phyloP scores from a whole-genome alignment of 2,797 vertebrate species.

The Antennarius maculatus region DNA sequence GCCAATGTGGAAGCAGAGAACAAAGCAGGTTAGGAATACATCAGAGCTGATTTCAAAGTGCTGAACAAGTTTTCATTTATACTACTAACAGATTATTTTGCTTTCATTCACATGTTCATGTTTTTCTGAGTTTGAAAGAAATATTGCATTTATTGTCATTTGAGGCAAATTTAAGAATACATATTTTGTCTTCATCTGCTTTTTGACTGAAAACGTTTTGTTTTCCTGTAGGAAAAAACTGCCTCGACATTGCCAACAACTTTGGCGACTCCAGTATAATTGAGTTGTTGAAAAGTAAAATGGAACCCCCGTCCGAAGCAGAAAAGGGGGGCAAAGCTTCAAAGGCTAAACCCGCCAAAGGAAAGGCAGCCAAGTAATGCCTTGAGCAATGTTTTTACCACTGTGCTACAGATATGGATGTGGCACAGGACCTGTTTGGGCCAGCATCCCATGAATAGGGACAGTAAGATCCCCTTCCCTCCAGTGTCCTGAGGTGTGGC shows the following conservation, averaged over 20 bases:
- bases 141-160: not conserved
- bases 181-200: not conserved
- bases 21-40: constrained; percentile 83
- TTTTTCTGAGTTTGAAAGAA: not conserved
- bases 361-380: constrained; percentile 75
- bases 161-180: not conserved
- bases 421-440: too few relatives aligned
- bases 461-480: too few relatives aligned
- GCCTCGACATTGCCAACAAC: constrained; percentile 84
- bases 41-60: not conserved
- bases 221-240: constrained; percentile 80
- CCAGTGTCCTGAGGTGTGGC: too few relatives aligned
- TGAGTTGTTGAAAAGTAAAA: constrained; percentile 82
- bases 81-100: not conserved
- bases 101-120: not conserved
- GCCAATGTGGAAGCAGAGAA: constrained; percentile 83
- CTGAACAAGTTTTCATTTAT: not conserved
- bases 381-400: constrained; percentile 5
- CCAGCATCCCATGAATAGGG: too few relatives aligned
- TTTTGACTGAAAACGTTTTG: constrained; percentile 19
- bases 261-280: constrained; percentile 84
- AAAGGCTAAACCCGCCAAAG: constrained; percentile 66
- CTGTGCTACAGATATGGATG: not conserved
- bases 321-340: constrained; percentile 58
- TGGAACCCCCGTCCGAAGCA: constrained; percentile 79